Percentiles rank a stretch among this genome's conserved stretches.
Evolutionary conservation across 2,797 vertebrate species (phyloP).

Genomic region (Sebastes cheni): DNA sequence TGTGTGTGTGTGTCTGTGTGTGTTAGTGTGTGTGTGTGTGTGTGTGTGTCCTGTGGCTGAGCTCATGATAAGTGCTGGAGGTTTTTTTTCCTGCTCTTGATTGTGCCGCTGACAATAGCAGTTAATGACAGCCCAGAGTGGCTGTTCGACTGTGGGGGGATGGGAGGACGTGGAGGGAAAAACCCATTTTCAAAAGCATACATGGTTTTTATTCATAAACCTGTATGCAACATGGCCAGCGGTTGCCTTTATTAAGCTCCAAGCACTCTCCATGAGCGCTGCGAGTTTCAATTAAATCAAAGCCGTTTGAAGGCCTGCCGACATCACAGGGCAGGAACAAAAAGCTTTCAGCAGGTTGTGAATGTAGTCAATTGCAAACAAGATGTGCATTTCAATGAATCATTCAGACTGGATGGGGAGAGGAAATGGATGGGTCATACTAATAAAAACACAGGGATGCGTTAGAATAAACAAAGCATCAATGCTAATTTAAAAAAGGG

Average conservation of each 20-base stretch:
- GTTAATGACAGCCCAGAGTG: slow-evolving; percentile 78
- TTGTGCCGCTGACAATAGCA: slow-evolving; percentile 76
- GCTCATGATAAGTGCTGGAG: slow-evolving; percentile 75
- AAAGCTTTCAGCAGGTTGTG: slow-evolving; percentile 80
- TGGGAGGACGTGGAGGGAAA: slow-evolving; percentile 20
- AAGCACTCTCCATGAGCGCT: slow-evolving; percentile 56
- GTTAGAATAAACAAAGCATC: slow-evolving; percentile 56
- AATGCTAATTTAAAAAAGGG: slow-evolving; percentile 50
- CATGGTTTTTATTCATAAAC: slow-evolving; percentile 71
- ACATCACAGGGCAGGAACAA: slow-evolving; percentile 73
- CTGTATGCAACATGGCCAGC: slow-evolving; percentile 47
- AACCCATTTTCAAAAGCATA: slow-evolving; percentile 64
- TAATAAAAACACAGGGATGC: slow-evolving; percentile 64
- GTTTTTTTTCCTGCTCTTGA: slow-evolving; percentile 64
- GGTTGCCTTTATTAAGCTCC: slow-evolving; percentile 62
- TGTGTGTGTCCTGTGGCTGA: slow-evolving; percentile 45
- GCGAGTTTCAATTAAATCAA: slow-evolving; percentile 75
- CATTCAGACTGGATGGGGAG: slow-evolving; percentile 67
- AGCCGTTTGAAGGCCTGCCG: slow-evolving; percentile 61
- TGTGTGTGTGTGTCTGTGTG: slow-evolving; percentile 5
- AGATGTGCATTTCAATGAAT: slow-evolving; percentile 83
- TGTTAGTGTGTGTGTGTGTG: not conserved
- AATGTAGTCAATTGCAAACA: slow-evolving; percentile 78
- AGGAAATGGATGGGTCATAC: slow-evolving; percentile 62
- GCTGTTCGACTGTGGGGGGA: slow-evolving; percentile 55